Conservation (phyloP, 2,113 vertebrate species). For the Okapia johnstoni region DNA sequence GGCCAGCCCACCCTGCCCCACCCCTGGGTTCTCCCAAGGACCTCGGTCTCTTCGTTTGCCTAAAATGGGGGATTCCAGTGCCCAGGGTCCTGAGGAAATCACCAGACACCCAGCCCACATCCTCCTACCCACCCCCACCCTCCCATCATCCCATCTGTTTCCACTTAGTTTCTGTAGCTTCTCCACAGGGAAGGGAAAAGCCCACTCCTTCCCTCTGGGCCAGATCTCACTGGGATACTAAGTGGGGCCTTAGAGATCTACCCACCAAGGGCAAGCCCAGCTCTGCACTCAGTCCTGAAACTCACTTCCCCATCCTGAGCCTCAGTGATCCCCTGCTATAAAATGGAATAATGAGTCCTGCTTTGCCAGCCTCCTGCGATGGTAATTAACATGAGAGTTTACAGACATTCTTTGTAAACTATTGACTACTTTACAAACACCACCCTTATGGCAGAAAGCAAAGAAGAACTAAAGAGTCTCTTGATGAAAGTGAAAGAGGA, state of each 20-base stretch:
- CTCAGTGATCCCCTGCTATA: not conserved
- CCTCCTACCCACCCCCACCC: not conserved
- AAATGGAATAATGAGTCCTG: not conserved
- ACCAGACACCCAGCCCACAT: not conserved
- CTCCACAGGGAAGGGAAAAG: not conserved
- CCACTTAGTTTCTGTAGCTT: not conserved
- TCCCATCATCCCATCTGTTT: not conserved
- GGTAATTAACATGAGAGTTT: not conserved
- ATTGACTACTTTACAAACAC: not conserved
- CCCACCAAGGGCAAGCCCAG: not conserved
- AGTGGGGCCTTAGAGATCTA: not conserved
- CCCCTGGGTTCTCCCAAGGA: not conserved
- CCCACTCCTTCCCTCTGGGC: not conserved
- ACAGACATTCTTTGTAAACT: not conserved
- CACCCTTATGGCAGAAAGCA: not conserved
- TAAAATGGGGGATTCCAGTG: constrained; percentile 55
- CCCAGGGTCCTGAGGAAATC: not conserved
- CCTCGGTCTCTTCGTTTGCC: constrained; percentile 16
- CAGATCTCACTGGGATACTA: not conserved
- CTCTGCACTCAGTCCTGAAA: not conserved
- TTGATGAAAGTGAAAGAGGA: not conserved
- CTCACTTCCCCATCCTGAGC: not conserved
- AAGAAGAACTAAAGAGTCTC: not conserved
- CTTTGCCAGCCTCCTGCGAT: not conserved
- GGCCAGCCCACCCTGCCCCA: not conserved